Percentiles rank a stretch among this genome's conserved stretches.
phyloP scores from a whole-genome alignment of 2,797 vertebrate genomes.

The Gymnothorax reevesii region DNA sequence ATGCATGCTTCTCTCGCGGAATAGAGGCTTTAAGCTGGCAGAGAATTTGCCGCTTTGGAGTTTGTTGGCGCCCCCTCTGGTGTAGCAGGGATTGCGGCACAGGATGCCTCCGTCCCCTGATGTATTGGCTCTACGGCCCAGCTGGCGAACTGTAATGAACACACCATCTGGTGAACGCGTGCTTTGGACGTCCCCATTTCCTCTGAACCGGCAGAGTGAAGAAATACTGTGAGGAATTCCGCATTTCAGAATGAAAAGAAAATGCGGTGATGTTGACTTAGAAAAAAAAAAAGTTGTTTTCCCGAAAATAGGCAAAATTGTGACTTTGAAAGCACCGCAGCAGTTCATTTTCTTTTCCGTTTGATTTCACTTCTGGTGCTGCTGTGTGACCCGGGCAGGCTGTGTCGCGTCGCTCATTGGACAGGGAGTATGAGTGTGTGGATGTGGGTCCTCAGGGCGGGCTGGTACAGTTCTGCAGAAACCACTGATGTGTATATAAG shows the following conservation, averaged over 20 bases:
- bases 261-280: neutral
- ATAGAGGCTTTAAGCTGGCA: neutral
- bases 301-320: neutral
- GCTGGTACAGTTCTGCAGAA: neutral
- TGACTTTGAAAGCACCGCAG: neutral
- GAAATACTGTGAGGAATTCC: neutral
- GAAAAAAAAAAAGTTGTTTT: too few species aligned
- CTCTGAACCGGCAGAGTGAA: neutral
- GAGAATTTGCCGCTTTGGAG: neutral
- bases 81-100: neutral
- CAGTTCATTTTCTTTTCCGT: neutral
- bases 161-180: neutral
- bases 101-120: neutral
- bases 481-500: too few species aligned
- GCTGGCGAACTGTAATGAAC: neutral
- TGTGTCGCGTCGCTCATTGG: neutral
- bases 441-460: neutral
- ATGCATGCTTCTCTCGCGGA: neutral
- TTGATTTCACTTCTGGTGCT: neutral
- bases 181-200: neutral
- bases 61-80: neutral
- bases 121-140: neutral
- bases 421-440: neutral
- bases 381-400: neutral
- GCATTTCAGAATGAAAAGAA: neutral